Base-by-base conservation (phyloP, 2,888 invertebrate species). In the Nephrotoma flavescens region DNA sequence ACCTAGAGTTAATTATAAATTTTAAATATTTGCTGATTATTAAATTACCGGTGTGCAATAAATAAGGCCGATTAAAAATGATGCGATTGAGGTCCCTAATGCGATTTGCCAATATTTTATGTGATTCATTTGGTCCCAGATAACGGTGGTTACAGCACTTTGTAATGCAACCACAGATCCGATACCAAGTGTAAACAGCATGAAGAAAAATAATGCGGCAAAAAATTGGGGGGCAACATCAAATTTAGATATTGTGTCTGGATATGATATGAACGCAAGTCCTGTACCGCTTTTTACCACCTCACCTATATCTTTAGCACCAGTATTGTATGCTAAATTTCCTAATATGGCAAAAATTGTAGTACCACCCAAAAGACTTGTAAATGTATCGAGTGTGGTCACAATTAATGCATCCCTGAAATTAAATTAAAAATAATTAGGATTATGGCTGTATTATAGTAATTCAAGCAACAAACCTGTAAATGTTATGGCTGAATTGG, bases 301-400 rank as follows among this genome's bases (percentile, higher is more conserved):
- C 0, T 93, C 91, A 0, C 92, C 89, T 2, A 96, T 94, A 9
- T 94, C 93, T 6, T 93, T 92, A 12, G 91, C 90, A 0, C 93
- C 91, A 86, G 93, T 91, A 89, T 95, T 94, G 88, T 94, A 92
- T 0, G 96, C 96, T 89, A 97, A 90, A 90, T 96, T 96, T 0
- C 97, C 97, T 44, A 97, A 92, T 88, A 97, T 96, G 9, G 96
- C 95, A 89, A 96, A 96, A 88, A 96, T 96, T 0, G 96, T 96
- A 87, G 95, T 93, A 0, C 96, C 97, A 0, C 96, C 96, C 87
- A 97, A 91, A 7, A 96, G 90, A 89, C 96, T 96, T 0, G 97
- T 97, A 88, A 96, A 94, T 0, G 96, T 96, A 89, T 97, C 97
- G 90, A 96, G 90, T 0, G 95, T 94, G 0, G 96, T 96, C 4